Evolutionary conservation across 1,140 invertebrate genomes (phyloP), one percentile per base, ranked within the genome.

Genomic region (Vanessa atalanta): DNA sequence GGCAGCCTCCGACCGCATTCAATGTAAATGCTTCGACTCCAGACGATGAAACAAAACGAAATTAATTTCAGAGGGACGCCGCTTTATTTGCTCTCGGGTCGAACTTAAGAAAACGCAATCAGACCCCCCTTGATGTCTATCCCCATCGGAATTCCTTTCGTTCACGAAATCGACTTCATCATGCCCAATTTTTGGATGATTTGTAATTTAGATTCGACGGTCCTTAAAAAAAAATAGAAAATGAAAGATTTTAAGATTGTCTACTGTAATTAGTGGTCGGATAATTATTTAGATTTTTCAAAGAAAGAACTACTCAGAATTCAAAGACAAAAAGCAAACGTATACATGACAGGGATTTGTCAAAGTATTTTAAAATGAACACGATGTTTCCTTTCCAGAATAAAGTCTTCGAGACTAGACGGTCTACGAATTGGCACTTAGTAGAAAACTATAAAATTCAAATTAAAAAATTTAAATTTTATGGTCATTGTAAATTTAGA

Each of bases 31-130:
- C 83, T 76, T 79, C 88, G 86, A 85, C 81, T 86, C 83, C 90
- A 90, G 90, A 90, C 89, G 89, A 82, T 88, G 83, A 90, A 92
- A 92, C 89, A 92, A 92, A 92, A 92, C 86, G 72, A 92, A 92
- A 90, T 92, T 92, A 92, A 91, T 91, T 91, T 92, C 84, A 84
- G 85, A 89, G 83, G 84, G 80, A 81, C 83, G 83, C 86, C 83
- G 85, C 81, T 89, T 88, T 89, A 89, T 90, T 91, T 89, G 87
- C 87, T 87, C 79, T 79, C 65, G 77, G 75, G 73, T 72, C 76
- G 79, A 81, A 79, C 70, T 78, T 81, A 77, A 84, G 81, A 80
- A 81, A 78, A 78, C 69, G 79, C 67, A 76, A 65, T 51, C 73
- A 83, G 90, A 92, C 90, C 90, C 89, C 89, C 89, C 87, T 78